Conservation (phyloP, 2,888 invertebrate genomes). For the Heteropelma amictum region DNA sequence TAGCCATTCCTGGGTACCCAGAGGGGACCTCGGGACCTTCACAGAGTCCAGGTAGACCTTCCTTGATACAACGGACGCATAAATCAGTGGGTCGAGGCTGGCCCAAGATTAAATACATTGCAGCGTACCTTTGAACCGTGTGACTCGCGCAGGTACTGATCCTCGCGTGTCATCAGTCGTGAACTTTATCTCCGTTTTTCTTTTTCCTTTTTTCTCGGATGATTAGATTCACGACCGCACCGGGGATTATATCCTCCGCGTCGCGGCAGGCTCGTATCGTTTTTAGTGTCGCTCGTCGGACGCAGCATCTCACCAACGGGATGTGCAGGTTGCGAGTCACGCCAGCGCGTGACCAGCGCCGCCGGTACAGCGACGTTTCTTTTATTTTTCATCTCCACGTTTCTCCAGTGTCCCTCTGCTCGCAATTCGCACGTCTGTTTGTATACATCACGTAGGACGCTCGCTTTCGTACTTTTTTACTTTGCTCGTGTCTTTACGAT, state of each 20-base stretch:
- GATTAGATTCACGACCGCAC: slow-evolving; percentile 45
- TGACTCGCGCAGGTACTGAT: slow-evolving; percentile 30
- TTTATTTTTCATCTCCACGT: background rate
- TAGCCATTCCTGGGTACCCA: slow-evolving; percentile 20
- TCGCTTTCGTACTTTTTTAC: no score
- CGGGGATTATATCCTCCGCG: slow-evolving; percentile 46
- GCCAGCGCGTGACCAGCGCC: slow-evolving; percentile 25
- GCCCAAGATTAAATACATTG: slow-evolving; percentile 55
- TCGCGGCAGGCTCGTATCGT: background rate
- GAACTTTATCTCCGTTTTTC: no score
- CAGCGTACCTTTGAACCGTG: slow-evolving; percentile 36
- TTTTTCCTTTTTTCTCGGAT: slow-evolving; percentile 15
- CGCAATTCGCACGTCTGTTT: background rate
- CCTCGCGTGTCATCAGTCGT: slow-evolving; percentile 40
- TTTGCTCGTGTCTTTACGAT: no score
- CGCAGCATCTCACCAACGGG: slow-evolving; percentile 4
- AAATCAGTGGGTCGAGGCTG: slow-evolving; percentile 53
- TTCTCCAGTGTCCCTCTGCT: background rate
- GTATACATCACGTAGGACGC: no score
- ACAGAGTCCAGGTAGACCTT: slow-evolving; percentile 22
- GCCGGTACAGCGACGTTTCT: background rate
- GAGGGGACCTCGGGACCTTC: background rate
- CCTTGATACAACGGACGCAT: slow-evolving; percentile 55
- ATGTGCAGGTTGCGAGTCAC: slow-evolving; percentile 21
- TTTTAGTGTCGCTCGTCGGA: background rate